These are phyloP conservation scores for Cylloceria caligata DNA, from an alignment of 2,888 invertebrate species.

Conservation along the genomic window DNA sequence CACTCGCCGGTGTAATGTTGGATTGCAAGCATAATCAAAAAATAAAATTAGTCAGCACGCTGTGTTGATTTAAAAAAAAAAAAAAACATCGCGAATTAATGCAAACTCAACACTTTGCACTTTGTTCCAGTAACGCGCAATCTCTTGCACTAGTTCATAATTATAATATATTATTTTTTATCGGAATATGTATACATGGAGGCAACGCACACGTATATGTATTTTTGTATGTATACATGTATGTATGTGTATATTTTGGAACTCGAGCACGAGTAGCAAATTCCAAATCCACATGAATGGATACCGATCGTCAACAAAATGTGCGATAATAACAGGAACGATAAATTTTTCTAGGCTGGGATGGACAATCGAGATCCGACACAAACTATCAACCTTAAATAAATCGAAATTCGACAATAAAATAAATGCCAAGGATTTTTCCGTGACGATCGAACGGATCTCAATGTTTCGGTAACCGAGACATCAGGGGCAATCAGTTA, in stretches of 20 bases:
- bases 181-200: background rate
- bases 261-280: background rate
- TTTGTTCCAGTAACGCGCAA: slow-evolving; percentile 6
- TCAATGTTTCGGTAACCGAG: slow-evolving; percentile 5
- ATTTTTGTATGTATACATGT: slow-evolving; percentile 7
- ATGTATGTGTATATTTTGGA: slow-evolving; percentile 3
- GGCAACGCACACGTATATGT: background rate
- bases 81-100: background rate
- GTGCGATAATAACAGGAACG: background rate
- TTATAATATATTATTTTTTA: slow-evolving; percentile 8
- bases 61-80: background rate
- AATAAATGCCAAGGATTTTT: slow-evolving; percentile 6
- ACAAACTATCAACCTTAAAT: background rate
- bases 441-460: background rate
- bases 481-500: background rate
- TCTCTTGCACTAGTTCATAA: background rate
- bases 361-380: slow-evolving; percentile 1
- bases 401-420: background rate
- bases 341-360: background rate
- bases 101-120: slow-evolving; percentile 11
- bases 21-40: background rate
- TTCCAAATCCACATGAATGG: slow-evolving; percentile 11
- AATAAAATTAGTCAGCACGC: background rate
- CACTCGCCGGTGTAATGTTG: background rate
- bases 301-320: slow-evolving; percentile 11